Evolutionary conservation across 2,797 vertebrate genomes (phyloP).

Genomic region (Gallinago nigripennis): DNA sequence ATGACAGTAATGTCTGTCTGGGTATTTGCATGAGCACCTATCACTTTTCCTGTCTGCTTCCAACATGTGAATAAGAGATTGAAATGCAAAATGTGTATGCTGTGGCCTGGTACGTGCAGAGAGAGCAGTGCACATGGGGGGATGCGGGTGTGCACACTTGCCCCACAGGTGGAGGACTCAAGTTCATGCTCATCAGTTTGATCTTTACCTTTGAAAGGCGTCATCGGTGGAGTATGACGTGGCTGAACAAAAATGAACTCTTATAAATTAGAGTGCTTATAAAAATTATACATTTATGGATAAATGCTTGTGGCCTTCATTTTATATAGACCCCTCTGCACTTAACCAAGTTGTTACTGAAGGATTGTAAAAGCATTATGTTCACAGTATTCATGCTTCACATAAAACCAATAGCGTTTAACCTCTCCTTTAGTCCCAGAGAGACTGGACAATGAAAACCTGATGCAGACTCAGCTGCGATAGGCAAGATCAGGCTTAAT

Average conservation of each 20-base stretch:
- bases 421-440: background rate
- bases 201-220: background rate
- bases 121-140: fast-evolving
- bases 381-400: background rate
- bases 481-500: background rate
- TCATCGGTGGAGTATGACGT: background rate
- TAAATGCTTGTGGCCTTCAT: background rate
- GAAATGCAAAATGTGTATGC: background rate
- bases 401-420: background rate
- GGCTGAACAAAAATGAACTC: background rate
- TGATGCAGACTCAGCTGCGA: background rate
- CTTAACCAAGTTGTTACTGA: background rate
- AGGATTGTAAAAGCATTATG: background rate
- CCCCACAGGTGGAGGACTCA: background rate
- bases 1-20: background rate
- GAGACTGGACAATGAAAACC: background rate
- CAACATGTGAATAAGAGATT: background rate
- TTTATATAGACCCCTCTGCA: background rate
- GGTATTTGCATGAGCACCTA: background rate
- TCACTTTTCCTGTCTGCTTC: background rate
- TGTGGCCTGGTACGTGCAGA: background rate
- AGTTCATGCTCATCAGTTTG: background rate
- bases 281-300: background rate
- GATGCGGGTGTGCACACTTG: background rate
- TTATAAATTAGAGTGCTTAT: background rate